Evolutionary conservation across 2,113 vertebrate species (phyloP), one percentile per base, ranked within the genome.

Genomic region (Chloropsis hardwickii): DNA sequence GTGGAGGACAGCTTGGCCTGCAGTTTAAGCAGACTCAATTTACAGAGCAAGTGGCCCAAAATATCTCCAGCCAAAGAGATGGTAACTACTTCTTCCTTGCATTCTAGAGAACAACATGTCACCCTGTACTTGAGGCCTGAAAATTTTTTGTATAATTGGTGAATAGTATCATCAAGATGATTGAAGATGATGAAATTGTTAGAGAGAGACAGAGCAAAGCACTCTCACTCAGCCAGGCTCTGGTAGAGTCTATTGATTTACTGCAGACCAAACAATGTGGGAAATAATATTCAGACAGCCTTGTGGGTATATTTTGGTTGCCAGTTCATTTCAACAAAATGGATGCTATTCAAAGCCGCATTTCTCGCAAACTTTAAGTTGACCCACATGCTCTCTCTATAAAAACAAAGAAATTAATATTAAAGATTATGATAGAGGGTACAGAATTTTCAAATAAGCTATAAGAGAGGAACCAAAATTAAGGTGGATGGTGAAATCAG

Each of bases 211-310:
- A 90, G 92, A 92, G 39, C 2, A 0, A 57, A 57, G 40, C 51
- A 72, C 10, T 66, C 47, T 54, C 11, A 1, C 51, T 80, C 64
- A 86, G 64, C 29, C 28, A 3, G 60, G 37, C n/a, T 92, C 64
- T 84, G 72, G 42, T 31, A 84, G 72, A 92, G 71, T 51, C 47
- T 92, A 88, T 83, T 78, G 86, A 95, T 91, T 91, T 56, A 71
- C 44, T 60, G 61, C 33, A 90, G 83, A 71, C 3, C 66, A 86
- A 95, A 69, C 58, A 66, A 69, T 42, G 39, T 0, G 4, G 47
- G 27, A 90, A 94, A 90, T 39, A 81, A 81, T 77, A 73, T 50
- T 90, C 64, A 67, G 64, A 66, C 56, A 92, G 48, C 48, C 35
- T 88, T 77, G 45, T 2, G 1, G 31, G 37, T 70, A 42, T 73